phyloP scores from a whole-genome alignment of 2,797 vertebrate genomes.

The Chaetodon trifasciatus region DNA sequence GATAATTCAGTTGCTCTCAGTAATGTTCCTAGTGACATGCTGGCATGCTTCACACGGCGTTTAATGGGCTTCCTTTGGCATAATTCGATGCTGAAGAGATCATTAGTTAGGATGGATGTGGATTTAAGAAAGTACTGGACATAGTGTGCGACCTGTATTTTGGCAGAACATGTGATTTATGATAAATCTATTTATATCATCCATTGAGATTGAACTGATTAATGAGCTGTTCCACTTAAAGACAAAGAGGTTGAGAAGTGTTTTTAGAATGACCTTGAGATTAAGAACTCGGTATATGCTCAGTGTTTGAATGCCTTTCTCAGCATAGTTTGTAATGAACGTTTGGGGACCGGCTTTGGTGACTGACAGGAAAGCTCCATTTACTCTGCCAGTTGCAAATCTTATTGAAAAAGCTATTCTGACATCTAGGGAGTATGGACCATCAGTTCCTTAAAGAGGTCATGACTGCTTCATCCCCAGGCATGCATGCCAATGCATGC shows the following conservation, averaged over 20 bases:
- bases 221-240: slow-evolving; percentile 74
- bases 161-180: slow-evolving; percentile 64
- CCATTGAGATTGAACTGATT: slow-evolving; percentile 74
- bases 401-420: slow-evolving; percentile 28
- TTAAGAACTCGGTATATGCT: slow-evolving; percentile 43
- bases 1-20: slow-evolving; percentile 4
- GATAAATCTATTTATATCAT: slow-evolving; percentile 71
- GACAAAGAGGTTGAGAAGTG: slow-evolving; percentile 66
- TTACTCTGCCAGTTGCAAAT: slow-evolving; percentile 15
- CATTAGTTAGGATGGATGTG: not conserved
- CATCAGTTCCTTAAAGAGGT: slow-evolving; percentile 56
- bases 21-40: slow-evolving; percentile 23
- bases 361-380: slow-evolving; percentile 18
- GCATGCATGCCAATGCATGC: slow-evolving; percentile 69
- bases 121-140: slow-evolving; percentile 11
- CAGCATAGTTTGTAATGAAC: slow-evolving; percentile 9
- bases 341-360: not conserved
- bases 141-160: slow-evolving; percentile 59
- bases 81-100: not conserved
- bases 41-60: slow-evolving; percentile 18
- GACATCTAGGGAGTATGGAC: slow-evolving; percentile 39
- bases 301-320: slow-evolving; percentile 21
- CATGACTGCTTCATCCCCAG: slow-evolving; percentile 65
- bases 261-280: slow-evolving; percentile 76
- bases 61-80: not conserved